Evolutionary conservation across 2,888 invertebrate species (phyloP).

Genomic region (Cryptus armator): DNA sequence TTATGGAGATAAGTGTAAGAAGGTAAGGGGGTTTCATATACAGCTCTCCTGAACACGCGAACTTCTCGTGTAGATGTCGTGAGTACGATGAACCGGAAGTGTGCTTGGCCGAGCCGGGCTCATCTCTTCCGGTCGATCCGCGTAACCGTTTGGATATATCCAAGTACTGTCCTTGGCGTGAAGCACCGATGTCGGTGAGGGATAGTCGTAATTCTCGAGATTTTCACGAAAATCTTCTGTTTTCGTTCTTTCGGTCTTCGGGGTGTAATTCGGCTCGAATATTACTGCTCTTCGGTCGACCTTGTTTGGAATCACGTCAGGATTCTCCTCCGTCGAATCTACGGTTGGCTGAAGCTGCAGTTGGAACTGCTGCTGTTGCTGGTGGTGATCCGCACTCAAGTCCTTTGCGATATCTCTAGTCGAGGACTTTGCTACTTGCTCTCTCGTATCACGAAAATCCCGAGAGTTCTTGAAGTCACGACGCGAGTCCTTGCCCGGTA

Average conservation of each 20-base stretch:
- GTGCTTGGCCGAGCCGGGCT: constrained; percentile 80
- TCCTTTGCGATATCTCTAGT: constrained; percentile 54
- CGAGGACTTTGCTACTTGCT: constrained; percentile 35
- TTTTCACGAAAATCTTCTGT: constrained; percentile 70
- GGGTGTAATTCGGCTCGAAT: constrained; percentile 77
- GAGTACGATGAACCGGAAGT: constrained; percentile 80
- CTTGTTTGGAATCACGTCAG: constrained; percentile 81
- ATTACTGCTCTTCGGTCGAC: constrained; percentile 77
- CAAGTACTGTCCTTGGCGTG: constrained; percentile 78
- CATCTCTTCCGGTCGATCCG: constrained; percentile 75
- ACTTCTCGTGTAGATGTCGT: constrained; percentile 82
- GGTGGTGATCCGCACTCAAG: constrained; percentile 66
- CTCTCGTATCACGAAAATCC: constrained; percentile 51
- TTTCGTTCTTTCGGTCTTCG: constrained; percentile 75
- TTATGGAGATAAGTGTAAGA: constrained; percentile 55
- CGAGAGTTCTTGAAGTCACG: constrained; percentile 54
- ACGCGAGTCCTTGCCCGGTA: constrained; percentile 45
- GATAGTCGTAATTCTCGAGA: constrained; percentile 76
- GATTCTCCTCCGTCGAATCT: constrained; percentile 77
- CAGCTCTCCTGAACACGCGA: constrained; percentile 82
- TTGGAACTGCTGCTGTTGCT: constrained; percentile 51
- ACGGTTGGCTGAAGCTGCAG: constrained; percentile 56
- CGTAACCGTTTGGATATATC: constrained; percentile 79
- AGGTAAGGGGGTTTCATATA: constrained; percentile 76
- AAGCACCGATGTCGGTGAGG: constrained; percentile 74